These are phyloP conservation scores for Sinosuthora webbiana DNA, from an alignment of 2,113 vertebrate species.

Conservation along the genomic window DNA sequence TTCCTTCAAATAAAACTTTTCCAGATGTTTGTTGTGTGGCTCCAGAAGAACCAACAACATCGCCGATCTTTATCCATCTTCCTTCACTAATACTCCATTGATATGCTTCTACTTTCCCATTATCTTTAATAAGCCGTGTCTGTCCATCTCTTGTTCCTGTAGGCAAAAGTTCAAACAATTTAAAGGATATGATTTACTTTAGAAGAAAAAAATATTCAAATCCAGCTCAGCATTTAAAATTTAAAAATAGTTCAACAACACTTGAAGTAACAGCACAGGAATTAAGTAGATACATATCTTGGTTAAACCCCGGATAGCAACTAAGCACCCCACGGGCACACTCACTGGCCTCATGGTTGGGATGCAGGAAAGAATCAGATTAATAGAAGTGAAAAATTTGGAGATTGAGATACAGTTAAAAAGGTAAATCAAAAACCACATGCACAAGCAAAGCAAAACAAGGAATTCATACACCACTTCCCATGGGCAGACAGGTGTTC, in stretches of 20 bases:
- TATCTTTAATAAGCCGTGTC: constrained; percentile 80
- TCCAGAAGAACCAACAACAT: constrained; percentile 94
- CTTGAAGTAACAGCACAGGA: neutral
- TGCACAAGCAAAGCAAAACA: neutral
- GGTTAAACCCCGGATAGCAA: neutral
- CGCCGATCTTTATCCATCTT: constrained; percentile 96
- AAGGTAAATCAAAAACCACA: neutral
- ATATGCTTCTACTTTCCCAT: constrained; percentile 81
- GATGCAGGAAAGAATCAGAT: neutral
- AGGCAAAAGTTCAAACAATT: neutral
- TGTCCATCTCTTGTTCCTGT: constrained; percentile 82
- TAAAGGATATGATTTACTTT: neutral
- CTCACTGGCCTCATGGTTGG: rapidly evolving
- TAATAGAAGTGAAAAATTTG: neutral
- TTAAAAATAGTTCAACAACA: neutral
- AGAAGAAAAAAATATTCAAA: neutral
- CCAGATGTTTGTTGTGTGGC: constrained; percentile 89
- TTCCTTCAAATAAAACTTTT: constrained; percentile 92
- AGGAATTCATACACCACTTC: neutral
- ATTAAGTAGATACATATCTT: neutral
- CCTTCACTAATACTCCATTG: constrained; percentile 80
- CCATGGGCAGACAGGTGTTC: neutral
- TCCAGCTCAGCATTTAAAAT: neutral
- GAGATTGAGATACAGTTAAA: neutral
- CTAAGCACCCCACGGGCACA: neutral